Evolutionary conservation across 2,113 vertebrate genomes (phyloP), one percentile per base, ranked within the genome.

Genomic region (Gnathonemus echidnorhynchus): DNA sequence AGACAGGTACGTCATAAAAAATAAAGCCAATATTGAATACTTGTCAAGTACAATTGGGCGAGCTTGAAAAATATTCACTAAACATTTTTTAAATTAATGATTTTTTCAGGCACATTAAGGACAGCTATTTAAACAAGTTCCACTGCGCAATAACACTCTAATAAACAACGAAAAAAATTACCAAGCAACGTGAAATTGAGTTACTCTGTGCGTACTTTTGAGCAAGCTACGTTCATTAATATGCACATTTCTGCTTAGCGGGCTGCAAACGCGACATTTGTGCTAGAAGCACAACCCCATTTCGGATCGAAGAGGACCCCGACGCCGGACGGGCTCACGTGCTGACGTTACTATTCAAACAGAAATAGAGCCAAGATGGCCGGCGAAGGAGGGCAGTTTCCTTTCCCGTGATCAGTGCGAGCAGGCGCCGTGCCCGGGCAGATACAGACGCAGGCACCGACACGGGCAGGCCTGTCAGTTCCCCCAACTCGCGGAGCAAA

Each of bases 321-420:
- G 13, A 42, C 27, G 9, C 9, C 27, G 19, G 62, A 3, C n/a
- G n/a, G n/a, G 9, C 62, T 31, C 5, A 8, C 8, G 48, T 7
- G 31, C 39, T 24, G 19, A 21, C 46, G 42, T n/a, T 46, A 27
- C 42, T 42, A 80, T 42, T 39, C 6, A n/a, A 42, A 45, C 19
- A 3, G 87, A 56, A 53, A 50, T 45, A 88, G 86, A 90, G 21
- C 89, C 89, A 88, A 90, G 70, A 90, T 90, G 89, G 89, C 27
- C 13, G 45, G 9, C 45, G 24, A 17, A 52, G 31, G 24, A 5
- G 84, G 24, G 17, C 42, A 88, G 85, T 90, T 88, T 90, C 66
- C 1, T 66, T 7, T 24, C 53, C 27, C 10, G n/a, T n/a, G 39
- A 74, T 66, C 62, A 27, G n/a, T 11, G 2, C n/a, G n/a, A 66